Conservation (phyloP, 2,797 vertebrate species). For the Channa striata region DNA sequence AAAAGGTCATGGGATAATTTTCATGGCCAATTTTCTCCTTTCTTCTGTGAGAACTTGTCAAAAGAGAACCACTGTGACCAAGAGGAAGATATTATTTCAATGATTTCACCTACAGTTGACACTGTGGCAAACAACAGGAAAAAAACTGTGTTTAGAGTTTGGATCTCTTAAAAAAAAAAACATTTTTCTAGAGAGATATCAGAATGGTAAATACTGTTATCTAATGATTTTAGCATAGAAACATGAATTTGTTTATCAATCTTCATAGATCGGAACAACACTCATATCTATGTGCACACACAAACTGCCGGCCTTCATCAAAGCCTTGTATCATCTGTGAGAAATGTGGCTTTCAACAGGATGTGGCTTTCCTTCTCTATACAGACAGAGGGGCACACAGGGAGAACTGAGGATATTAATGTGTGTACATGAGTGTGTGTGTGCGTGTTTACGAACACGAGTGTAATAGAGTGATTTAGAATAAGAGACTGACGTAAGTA, state of each 20-base stretch:
- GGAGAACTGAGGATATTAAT: constrained; percentile 10
- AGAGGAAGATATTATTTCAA: not conserved
- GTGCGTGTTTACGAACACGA: not conserved
- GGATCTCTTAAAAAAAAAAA: too few species aligned
- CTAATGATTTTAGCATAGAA: too few species aligned
- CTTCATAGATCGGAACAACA: constrained; percentile 3
- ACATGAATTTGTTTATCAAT: constrained; percentile 7
- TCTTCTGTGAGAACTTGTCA: not conserved
- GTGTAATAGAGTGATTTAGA: not conserved
- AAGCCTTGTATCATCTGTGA: constrained; percentile 42
- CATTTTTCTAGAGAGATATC: not conserved
- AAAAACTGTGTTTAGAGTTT: too few species aligned
- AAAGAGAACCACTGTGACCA: too few species aligned
- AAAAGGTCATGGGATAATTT: not conserved
- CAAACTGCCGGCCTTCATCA: constrained; percentile 18
- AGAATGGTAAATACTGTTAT: not conserved
- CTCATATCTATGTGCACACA: not conserved
- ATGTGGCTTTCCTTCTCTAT: constrained; percentile 63
- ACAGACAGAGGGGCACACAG: constrained; percentile 8
- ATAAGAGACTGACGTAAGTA: too few species aligned
- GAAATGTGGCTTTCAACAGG: constrained; percentile 61
- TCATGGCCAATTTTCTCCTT: not conserved
- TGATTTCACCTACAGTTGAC: not conserved
- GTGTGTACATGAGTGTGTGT: not conserved
- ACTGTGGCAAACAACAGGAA: not conserved